Base-by-base conservation (phyloP, 2,113 vertebrate genomes). In the Pogona vitticeps region DNA sequence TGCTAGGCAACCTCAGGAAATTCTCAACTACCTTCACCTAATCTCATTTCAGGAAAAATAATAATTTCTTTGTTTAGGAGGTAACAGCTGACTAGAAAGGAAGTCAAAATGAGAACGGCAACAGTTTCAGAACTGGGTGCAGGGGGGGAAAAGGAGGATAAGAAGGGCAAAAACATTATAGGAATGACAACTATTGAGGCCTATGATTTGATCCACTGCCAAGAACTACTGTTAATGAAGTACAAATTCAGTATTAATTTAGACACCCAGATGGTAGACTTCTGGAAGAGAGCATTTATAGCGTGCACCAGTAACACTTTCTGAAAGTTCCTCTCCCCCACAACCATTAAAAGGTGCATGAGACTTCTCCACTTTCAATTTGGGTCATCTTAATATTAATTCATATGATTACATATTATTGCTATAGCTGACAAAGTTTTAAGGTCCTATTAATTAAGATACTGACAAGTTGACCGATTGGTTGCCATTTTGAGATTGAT, bases 1-100 rank as follows among this genome's bases (percentile, higher is more conserved):
- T 84, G 72, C 82, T 84, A 84, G 31, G 72, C 36, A 84, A 46
- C 58, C 3, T 21, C 71, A 65, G 73, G 72, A 84, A 76, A 84
- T 65, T 5, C 71, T 65, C 79, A 42, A n/a, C 78, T 17, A 80
- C 38, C 38, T 42, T 76, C 58, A 84, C 7, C 59, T 65, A 23
- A 80, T 65, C 59, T 42, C 59, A 76, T 76, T 76, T 63, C 2
- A 12, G 17, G 28, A 2, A 23, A 26, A 23, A 33, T 36, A 13
- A 73, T 38, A 73, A 76, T 65, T 63, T 76, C 56, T 76, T 84
- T 61, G 61, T 76, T 84, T 61, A 61, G 40, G 59, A 75, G 40
- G 40, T 84, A 42, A 52, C n/a, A 61, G 70, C 56, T 75, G 33
- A 84, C 17, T 61, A 61, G 23, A 31, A 17, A 40, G 42, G 71